Base-by-base conservation (phyloP, 2,888 invertebrate genomes). In the Nycteola revayana region DNA sequence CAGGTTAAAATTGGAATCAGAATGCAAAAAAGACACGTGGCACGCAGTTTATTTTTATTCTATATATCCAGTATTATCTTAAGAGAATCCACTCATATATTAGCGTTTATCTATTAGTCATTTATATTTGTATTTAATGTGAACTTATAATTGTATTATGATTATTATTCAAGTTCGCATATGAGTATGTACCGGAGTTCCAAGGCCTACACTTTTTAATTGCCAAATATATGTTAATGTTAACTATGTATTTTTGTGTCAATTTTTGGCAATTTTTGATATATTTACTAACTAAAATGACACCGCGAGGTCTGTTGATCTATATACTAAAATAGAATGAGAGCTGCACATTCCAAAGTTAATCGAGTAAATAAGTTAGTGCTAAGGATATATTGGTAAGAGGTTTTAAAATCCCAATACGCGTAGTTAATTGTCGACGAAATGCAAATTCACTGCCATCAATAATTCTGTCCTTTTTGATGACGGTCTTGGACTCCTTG, bases 401-500 rank as follows among this genome's bases (percentile, higher is more conserved):
- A 39, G 8, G 23, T 35, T 42, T 3, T 18, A 18, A 3, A 5
- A 21, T 7, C 2, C 21, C 2, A n/a, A 7, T 2, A 7, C n/a
- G 7, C 3, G 21, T n/a, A n/a, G n/a, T n/a, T n/a, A n/a, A n/a
- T n/a, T n/a, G n/a, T n/a, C n/a, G n/a, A n/a, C 7, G n/a, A 21
- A 21, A 34, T 23, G 14, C 17, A 33, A 18, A 5, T 44, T 33
- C 64, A 58, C 61, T 63, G 60, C 58, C 61, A 54, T 11, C 11
- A 9, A 31, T 31, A 38, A 42, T 20, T 37, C 21, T 32, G 36
- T 48, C 46, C 41, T 35, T 34, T 35, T 28, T 26, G 28, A 36
- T 36, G 30, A 25, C 23, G 69, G 69, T 62, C 71, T 71, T 70
- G 71, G 44, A 68, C 71, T 68, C 66, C 61, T 60, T 57, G 30